Evolutionary conservation across 2,113 vertebrate species (phyloP), one percentile per base, ranked within the genome.

Genomic region (Epinephelus moara): DNA sequence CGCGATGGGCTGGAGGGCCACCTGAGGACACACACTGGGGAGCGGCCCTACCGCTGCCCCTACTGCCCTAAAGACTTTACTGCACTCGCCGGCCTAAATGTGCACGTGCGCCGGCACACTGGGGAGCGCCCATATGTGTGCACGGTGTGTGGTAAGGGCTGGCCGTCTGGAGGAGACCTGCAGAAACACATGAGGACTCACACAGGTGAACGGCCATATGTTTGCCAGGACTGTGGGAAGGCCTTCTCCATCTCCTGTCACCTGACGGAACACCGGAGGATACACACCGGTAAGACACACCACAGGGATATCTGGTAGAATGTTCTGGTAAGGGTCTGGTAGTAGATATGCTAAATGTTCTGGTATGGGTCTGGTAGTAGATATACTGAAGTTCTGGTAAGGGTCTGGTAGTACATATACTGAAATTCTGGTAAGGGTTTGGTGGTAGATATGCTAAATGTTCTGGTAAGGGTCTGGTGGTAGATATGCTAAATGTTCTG

Each of bases 41-140:
- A 95, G 87, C 77, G 91, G 9, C 94, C 94, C 0, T 91, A 91
- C 85, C 79, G 87, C 86, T 96, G 95, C 85, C 90, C 94, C 7
- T 90, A 94, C 87, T 96, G 95, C 60, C 88, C 93, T 61, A 94
- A 94, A 75, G 88, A 90, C 90, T 95, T 94, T 77, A 92, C 94
- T 0, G 87, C 93, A 0, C 90, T 93, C 0, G 94, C 94, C 1
- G 94, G 93, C 12, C 92, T 96, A 60, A 95, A 95, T 18, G 94
- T 95, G 75, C 95, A 95, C 11, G 89, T 95, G 73, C 89, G 93
- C 18, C 93, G 91, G 40, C 95, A 96, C 88, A 95, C 94, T 0
- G 95, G 95, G 0, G 95, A 95, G 90, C 90, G 93, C 11, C 95
- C 95, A 1, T 96, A 94, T 25, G 88, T 93, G 60, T 95, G 95